Evolutionary conservation across 2,888 invertebrate genomes (phyloP), one percentile per base, ranked within the genome.

Genomic region (Tetragnatha montana): DNA sequence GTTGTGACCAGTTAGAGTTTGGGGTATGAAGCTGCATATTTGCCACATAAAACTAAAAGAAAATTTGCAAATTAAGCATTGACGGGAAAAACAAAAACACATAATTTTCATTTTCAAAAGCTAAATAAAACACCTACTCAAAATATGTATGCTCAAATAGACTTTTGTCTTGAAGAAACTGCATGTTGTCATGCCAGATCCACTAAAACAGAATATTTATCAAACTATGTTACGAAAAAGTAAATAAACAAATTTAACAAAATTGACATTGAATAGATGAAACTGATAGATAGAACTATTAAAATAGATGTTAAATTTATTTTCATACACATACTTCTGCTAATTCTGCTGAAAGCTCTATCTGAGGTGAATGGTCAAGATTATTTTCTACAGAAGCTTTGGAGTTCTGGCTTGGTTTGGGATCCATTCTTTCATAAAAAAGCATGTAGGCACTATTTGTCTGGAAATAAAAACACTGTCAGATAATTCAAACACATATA

Each of bases 161-260:
- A 93, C 98, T 98, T 93, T 98, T 97, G 94, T 98, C 98, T 93
- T 97, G 97, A 85, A 98, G 95, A 93, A 98, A 98, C 93, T 98
- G 97, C 95, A 97, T 97, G 93, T 98, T 98, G 94, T 98, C 98
- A 93, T 97, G 96, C 98, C 98, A 98, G 92, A 98, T 98, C 98
- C 98, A 98, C 94, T 97, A 50, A 85, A 68, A 81, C 6, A 80
- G 69, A 81, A 12, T 19, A 35, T 22, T 22, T 12, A 73, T 19
- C 4, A 19, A 12, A 73, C 8, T 6, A 19, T 73, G 71, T 73
- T 19, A 73, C 69, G 4, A 73, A 73, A 73, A 73, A 22, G 22
- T 8, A 7, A 12, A 69, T 73, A 19, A 73, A 21, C 73, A 73
- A 1, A 73, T 73, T 10, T 21, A 73, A 10, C 19, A 7, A 60